phyloP scores from a whole-genome alignment of 2,888 invertebrate genomes.

The Nematopogon swammerdamellus region DNA sequence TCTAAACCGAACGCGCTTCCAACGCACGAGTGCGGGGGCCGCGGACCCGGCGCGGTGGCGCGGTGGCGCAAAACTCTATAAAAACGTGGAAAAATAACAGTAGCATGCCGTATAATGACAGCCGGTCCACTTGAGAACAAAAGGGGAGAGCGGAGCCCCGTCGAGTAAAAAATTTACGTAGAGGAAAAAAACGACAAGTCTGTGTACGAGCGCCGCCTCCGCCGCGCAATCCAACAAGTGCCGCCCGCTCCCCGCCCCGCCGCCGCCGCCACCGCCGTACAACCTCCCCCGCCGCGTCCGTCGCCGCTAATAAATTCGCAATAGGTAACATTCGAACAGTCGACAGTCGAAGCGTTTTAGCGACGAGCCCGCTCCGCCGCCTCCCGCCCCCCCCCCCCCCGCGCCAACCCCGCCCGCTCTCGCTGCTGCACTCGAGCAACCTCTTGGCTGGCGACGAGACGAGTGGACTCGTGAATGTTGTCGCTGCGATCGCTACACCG shows the following conservation, averaged over 20 bases:
- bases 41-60: constrained; percentile 3
- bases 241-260: not conserved
- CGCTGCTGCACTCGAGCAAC: constrained; percentile 26
- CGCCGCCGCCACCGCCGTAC: constrained; percentile 18
- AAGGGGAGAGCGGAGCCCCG: constrained; percentile 52
- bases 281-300: too few relatives aligned
- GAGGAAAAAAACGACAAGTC: constrained; percentile 44
- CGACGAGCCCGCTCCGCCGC: constrained; percentile 17
- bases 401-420: constrained; percentile 1
- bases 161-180: constrained; percentile 52
- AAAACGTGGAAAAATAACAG: constrained; percentile 55
- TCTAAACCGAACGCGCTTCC: constrained; percentile 52
- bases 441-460: not conserved
- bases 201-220: constrained; percentile 29
- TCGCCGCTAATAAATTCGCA: constrained; percentile 51
- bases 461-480: not conserved
- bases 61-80: constrained; percentile 45
- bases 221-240: not conserved
- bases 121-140: constrained; percentile 60
- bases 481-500: not conserved
- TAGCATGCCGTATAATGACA: constrained; percentile 60
- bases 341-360: constrained; percentile 24
- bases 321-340: constrained; percentile 35
- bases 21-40: not conserved
- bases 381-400: not conserved